Evolutionary conservation across 2,113 vertebrate genomes (phyloP).

Genomic region (Maccullochella peelii): DNA sequence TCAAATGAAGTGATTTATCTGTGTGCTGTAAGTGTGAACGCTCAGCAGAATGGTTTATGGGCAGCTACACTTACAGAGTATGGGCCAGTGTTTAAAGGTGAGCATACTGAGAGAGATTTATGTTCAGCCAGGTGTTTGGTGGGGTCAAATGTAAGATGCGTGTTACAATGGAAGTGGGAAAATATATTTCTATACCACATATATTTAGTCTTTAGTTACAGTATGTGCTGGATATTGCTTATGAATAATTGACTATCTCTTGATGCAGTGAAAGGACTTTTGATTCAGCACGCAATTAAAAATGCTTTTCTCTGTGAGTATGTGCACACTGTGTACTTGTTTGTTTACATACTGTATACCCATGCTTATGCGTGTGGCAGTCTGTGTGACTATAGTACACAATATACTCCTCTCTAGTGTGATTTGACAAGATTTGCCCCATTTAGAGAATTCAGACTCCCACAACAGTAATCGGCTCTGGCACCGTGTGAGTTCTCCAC

Average conservation of each 20-base stretch:
- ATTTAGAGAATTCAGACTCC: constrained; percentile 64
- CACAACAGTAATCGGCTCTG: constrained; percentile 64
- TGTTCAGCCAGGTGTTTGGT: constrained; percentile 44
- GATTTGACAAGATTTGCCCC: constrained; percentile 60
- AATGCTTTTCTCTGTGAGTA: background rate
- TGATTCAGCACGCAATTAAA: constrained; percentile 38
- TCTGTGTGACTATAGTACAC: constrained; percentile 37
- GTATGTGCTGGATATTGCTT: constrained; percentile 14
- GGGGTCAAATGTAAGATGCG: constrained; percentile 54
- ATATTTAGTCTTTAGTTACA: constrained; percentile 39
- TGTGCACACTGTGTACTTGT: background rate
- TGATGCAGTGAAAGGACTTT: constrained; percentile 42
- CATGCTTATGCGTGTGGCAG: constrained; percentile 26
- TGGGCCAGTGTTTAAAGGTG: constrained; percentile 59
- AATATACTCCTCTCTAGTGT: constrained; percentile 39
- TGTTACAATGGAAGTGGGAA: constrained; percentile 26
- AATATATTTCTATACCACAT: constrained; percentile 35
- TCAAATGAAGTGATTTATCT: constrained; percentile 65
- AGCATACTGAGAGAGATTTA: constrained; percentile 55
- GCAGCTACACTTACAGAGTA: constrained; percentile 64
- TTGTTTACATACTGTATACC: constrained; percentile 49
- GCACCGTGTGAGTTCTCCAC: constrained; percentile 50
- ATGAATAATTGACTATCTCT: constrained; percentile 48
- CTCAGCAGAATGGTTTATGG: constrained; percentile 73
- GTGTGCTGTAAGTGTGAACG: constrained; percentile 37